Evolutionary conservation across 92 coral and sea anemone species (phyloP).

Genomic region (Bergia puertoricense): DNA sequence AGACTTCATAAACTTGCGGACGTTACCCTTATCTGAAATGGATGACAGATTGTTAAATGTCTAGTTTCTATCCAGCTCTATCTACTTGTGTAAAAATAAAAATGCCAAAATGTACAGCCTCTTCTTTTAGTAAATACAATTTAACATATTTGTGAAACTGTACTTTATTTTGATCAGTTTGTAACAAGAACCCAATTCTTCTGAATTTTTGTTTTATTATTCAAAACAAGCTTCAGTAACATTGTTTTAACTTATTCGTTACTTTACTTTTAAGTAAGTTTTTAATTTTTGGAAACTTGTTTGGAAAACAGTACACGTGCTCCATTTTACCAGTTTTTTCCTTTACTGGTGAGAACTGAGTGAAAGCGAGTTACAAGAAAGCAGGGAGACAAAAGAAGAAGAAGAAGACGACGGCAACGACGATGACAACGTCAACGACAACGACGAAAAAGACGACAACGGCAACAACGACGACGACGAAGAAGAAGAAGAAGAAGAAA

Average conservation of each 20-base stretch:
- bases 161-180: background rate
- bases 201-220: no score
- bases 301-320: background rate
- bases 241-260: no score
- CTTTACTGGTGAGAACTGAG: background rate
- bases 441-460: no score
- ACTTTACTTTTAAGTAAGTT: no score
- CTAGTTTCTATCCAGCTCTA: background rate
- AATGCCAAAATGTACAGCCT: background rate
- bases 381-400: background rate
- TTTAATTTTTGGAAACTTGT: background rate
- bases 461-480: background rate
- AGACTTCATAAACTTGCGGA: constrained; percentile 36
- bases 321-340: background rate
- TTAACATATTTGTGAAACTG: no score
- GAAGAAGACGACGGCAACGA: background rate
- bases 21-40: constrained; percentile 50
- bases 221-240: no score
- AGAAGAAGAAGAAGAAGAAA: background rate
- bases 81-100: background rate
- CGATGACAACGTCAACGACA: no score
- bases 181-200: background rate
- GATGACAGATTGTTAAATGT: no score
- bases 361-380: background rate
- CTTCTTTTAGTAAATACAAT: background rate